phyloP scores from a whole-genome alignment of 2,888 invertebrate genomes.

The Pterostichus madidus region DNA sequence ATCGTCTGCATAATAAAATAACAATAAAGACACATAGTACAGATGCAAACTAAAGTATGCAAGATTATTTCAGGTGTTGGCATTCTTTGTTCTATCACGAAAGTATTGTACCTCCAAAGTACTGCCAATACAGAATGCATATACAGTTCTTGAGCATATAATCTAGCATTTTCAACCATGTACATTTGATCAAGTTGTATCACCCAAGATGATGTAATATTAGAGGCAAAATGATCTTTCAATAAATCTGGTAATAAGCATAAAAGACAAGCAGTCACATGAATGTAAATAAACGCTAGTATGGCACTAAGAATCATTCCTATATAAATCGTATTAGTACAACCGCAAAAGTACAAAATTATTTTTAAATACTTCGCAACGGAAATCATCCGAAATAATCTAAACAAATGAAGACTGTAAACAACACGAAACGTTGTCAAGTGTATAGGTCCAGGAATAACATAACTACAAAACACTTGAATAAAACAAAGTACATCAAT shows the following conservation, averaged over 20 bases:
- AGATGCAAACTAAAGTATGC: background rate
- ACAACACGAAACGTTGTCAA: background rate
- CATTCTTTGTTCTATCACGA: background rate
- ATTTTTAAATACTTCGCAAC: background rate
- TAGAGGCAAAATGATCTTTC: background rate
- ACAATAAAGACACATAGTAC: background rate
- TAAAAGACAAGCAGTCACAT: background rate
- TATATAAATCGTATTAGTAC: background rate
- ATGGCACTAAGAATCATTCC: background rate
- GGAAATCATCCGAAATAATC: background rate
- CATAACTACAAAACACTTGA: background rate
- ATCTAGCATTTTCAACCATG: background rate
- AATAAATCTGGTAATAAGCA: background rate
- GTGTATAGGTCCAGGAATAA: background rate
- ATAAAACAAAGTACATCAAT: background rate
- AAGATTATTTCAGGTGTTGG: background rate
- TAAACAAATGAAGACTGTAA: background rate
- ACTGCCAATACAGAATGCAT: background rate
- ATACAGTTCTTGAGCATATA: background rate
- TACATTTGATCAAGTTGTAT: background rate
- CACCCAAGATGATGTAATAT: background rate
- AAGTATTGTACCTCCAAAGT: background rate
- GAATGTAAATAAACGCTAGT: background rate
- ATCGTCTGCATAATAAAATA: background rate
- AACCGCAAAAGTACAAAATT: background rate